Evolutionary conservation across 2,888 invertebrate genomes (phyloP).

Genomic region (Pyrocoelia pectoralis): DNA sequence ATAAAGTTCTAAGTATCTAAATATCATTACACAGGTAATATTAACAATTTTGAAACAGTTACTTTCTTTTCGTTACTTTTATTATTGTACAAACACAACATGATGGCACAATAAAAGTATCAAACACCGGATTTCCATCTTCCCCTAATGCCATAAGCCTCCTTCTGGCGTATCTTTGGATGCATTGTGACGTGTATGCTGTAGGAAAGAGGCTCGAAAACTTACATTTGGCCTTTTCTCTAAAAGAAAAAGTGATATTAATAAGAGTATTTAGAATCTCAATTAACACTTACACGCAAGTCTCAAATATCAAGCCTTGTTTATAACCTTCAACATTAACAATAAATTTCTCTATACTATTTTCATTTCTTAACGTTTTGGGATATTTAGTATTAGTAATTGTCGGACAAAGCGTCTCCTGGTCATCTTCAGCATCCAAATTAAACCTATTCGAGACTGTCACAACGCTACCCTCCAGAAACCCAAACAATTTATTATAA

Average conservation of each 20-base stretch:
- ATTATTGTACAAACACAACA: constrained; percentile 22
- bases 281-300: constrained; percentile 38
- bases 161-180: constrained; percentile 15
- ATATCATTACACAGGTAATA: too few species aligned
- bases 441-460: not conserved
- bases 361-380: constrained; percentile 31
- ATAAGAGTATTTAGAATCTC: not conserved
- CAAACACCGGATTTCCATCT: constrained; percentile 12
- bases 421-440: constrained; percentile 14
- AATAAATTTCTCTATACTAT: constrained; percentile 32
- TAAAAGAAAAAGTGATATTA: not conserved
- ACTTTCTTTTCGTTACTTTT: not conserved
- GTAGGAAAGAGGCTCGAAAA: not conserved
- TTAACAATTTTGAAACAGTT: not conserved
- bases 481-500: constrained; percentile 8
- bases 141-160: constrained; percentile 4
- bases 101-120: constrained; percentile 21
- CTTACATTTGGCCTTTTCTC: constrained; percentile 12
- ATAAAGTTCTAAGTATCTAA: too few species aligned
- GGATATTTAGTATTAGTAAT: constrained; percentile 30
- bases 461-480: not conserved
- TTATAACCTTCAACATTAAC: constrained; percentile 34
- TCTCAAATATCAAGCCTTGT: constrained; percentile 37
- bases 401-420: constrained; percentile 32
- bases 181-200: constrained; percentile 6